These are phyloP conservation scores for Chaetodon trifasciatus DNA, from an alignment of 2,797 vertebrate species.

Conservation along the genomic window DNA sequence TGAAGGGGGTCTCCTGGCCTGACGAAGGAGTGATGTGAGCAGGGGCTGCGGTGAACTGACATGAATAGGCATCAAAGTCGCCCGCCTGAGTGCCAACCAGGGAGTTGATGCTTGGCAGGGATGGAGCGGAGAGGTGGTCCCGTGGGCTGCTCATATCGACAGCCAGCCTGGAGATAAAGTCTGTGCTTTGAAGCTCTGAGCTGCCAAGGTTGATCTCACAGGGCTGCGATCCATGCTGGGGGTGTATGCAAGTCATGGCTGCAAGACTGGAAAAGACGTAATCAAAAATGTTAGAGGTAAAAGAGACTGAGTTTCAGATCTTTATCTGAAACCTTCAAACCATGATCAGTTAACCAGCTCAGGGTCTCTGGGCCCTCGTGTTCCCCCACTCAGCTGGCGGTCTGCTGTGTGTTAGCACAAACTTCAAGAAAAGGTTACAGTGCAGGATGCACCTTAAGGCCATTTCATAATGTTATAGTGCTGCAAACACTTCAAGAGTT, in stretches of 20 bases:
- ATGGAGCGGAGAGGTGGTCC: slow-evolving; percentile 78
- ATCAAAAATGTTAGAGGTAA: slow-evolving; percentile 44
- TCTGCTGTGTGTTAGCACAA: neutral
- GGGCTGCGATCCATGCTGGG: slow-evolving; percentile 89
- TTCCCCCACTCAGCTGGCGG: no score
- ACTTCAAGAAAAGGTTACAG: neutral
- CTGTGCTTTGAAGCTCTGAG: slow-evolving; percentile 88
- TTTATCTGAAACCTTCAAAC: neutral
- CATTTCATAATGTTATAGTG: neutral
- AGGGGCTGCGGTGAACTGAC: slow-evolving; percentile 88
- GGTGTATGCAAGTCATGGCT: slow-evolving; percentile 98
- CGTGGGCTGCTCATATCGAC: slow-evolving; percentile 85
- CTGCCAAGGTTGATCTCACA: slow-evolving; percentile 86
- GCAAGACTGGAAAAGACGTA: slow-evolving; percentile 58
- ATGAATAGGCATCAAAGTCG: slow-evolving; percentile 93
- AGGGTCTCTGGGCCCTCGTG: neutral
- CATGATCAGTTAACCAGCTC: neutral
- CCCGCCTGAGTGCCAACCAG: slow-evolving; percentile 89
- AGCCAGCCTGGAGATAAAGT: slow-evolving; percentile 88
- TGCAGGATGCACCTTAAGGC: neutral
- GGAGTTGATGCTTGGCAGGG: slow-evolving; percentile 92
- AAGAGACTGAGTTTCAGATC: neutral
- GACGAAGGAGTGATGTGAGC: slow-evolving; percentile 64
- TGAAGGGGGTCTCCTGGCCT: slow-evolving; percentile 85
- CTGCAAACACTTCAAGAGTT: neutral